phyloP scores from a whole-genome alignment of 1,140 invertebrate genomes.

The Brachionus calyciflorus region DNA sequence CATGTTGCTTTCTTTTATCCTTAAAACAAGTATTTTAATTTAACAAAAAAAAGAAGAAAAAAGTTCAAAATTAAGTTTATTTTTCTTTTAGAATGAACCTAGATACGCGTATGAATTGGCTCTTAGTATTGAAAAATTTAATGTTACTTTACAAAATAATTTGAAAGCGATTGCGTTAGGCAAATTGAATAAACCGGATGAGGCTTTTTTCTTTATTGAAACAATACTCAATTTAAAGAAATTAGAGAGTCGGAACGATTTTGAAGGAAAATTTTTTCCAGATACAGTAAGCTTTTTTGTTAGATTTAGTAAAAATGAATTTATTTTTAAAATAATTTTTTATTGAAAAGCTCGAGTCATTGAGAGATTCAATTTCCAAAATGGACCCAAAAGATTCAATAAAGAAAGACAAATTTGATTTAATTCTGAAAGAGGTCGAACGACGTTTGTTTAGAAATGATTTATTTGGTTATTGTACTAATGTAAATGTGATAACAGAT shows the following conservation, averaged over 20 bases:
- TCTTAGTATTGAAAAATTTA: constrained; percentile 7
- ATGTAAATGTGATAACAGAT: background rate
- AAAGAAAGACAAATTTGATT: background rate
- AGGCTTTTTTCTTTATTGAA: constrained; percentile 13
- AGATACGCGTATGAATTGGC: constrained; percentile 7
- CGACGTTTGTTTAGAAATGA: background rate
- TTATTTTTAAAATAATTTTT: background rate
- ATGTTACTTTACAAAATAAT: constrained; percentile 5
- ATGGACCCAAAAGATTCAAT: background rate
- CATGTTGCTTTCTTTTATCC: constrained; percentile 23
- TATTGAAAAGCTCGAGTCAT: background rate
- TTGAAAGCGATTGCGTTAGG: constrained; percentile 30
- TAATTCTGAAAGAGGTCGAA: background rate
- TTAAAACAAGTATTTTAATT: constrained; percentile 34
- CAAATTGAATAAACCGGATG: background rate
- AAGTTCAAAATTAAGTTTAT: background rate
- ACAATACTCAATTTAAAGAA: background rate
- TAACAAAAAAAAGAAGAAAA: background rate
- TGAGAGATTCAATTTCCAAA: background rate
- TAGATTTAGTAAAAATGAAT: background rate
- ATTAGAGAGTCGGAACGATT: background rate
- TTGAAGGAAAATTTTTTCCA: constrained; percentile 34
- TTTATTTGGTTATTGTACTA: constrained; percentile 34
- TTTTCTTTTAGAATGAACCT: constrained; percentile 8
- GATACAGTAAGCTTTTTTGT: background rate